These are phyloP conservation scores for Masticophis lateralis DNA, from an alignment of 2,797 vertebrate genomes.

Conservation along the genomic window DNA sequence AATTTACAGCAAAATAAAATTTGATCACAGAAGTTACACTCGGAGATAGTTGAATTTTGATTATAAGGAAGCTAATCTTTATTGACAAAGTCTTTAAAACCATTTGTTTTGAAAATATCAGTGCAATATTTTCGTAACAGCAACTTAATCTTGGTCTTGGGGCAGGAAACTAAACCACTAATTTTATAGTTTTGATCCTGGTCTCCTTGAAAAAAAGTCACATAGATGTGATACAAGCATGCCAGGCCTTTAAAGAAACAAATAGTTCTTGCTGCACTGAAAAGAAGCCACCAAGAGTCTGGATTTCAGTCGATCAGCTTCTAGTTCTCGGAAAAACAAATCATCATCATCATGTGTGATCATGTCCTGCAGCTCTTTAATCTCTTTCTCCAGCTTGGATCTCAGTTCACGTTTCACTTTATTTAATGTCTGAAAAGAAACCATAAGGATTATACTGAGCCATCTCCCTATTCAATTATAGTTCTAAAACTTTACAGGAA, in stretches of 20 bases:
- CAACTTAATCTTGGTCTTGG: background rate
- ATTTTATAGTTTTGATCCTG: background rate
- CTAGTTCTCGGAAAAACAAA: conserved; percentile 83
- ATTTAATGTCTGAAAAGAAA: conserved; percentile 78
- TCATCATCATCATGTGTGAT: conserved; percentile 84
- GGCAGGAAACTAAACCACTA: background rate
- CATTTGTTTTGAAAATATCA: background rate
- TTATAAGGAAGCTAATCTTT: background rate
- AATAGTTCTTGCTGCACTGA: conserved; percentile 80
- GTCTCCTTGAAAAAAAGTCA: conserved; percentile 1
- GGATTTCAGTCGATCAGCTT: conserved; percentile 82
- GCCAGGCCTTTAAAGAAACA: conserved; percentile 56
- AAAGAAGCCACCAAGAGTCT: conserved; percentile 87
- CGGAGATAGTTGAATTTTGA: background rate
- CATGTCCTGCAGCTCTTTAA: conserved; percentile 83
- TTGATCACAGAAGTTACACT: background rate
- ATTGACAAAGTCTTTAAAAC: conserved; percentile 8
- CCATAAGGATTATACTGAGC: conserved; percentile 1
- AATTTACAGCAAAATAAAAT: background rate
- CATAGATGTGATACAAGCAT: background rate
- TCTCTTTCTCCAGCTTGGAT: conserved; percentile 89
- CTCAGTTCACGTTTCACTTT: conserved; percentile 88
- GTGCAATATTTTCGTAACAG: background rate
- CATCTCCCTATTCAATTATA: background rate
- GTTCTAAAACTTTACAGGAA: background rate